Conservation (phyloP, 2,888 invertebrate genomes). For the Apodemia hepburni region DNA sequence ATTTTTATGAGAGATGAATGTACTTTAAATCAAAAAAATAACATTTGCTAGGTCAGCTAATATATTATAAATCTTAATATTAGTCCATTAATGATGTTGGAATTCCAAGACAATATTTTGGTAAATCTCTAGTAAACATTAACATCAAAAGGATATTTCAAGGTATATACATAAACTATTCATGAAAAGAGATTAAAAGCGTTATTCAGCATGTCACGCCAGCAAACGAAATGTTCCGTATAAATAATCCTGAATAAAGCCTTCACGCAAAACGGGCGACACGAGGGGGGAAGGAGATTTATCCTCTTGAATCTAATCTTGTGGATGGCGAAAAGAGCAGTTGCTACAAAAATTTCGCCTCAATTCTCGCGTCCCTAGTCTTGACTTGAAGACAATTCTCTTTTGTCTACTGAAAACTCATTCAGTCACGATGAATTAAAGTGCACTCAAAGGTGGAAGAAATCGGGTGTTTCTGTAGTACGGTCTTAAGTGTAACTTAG, state of each 20-base stretch:
- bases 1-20: too few species aligned
- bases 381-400: constrained; percentile 49
- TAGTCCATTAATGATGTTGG: too few species aligned
- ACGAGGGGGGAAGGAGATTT: constrained; percentile 64
- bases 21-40: too few species aligned
- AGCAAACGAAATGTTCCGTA: constrained; percentile 60
- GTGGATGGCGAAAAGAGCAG: constrained; percentile 70
- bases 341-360: constrained; percentile 59
- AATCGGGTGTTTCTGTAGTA: constrained; percentile 17
- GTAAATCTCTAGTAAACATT: background rate
- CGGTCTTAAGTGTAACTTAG: constrained; percentile 11
- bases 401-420: constrained; percentile 50
- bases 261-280: constrained; percentile 65
- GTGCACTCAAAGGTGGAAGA: constrained; percentile 21
- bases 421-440: constrained; percentile 44
- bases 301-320: constrained; percentile 76
- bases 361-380: constrained; percentile 51
- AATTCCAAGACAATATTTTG: too few species aligned
- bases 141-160: constrained; percentile 19
- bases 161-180: constrained; percentile 30
- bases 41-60: too few species aligned
- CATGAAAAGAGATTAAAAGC: constrained; percentile 48
- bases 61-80: too few species aligned
- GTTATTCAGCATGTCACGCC: constrained; percentile 59
- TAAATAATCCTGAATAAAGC: constrained; percentile 72